These are phyloP conservation scores for Eupithecia subfuscata DNA, from an alignment of 2,888 invertebrate genomes.

Conservation along the genomic window DNA sequence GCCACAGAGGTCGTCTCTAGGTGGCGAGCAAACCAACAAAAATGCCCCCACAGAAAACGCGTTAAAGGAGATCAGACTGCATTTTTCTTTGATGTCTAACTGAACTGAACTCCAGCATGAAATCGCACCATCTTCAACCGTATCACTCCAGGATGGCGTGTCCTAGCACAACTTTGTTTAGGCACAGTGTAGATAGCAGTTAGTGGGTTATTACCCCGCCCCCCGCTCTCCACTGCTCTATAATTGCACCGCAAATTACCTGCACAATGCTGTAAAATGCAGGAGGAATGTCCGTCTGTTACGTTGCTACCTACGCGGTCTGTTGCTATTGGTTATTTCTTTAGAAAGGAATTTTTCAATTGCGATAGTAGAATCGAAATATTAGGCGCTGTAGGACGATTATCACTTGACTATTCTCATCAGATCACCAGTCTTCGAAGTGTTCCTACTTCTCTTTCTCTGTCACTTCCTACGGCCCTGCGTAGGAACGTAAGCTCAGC, in stretches of 20 bases:
- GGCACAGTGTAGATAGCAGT: slow-evolving; percentile 29
- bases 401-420: no score
- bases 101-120: no score
- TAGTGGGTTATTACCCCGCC: slow-evolving; percentile 38
- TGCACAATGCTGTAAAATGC: slow-evolving; percentile 6
- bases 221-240: slow-evolving; percentile 11
- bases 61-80: no score
- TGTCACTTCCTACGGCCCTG: no score
- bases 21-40: no score
- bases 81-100: no score
- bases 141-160: slow-evolving; percentile 24
- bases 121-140: slow-evolving; percentile 23
- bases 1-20: no score
- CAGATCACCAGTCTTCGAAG: no score
- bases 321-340: not conserved
- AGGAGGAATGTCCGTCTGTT: not conserved
- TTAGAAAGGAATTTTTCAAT: not conserved
- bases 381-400: no score
- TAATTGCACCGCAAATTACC: slow-evolving; percentile 32
- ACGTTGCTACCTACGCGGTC: not conserved
- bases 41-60: no score
- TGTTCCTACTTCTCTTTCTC: no score
- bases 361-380: not conserved
- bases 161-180: slow-evolving; percentile 47
- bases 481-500: no score